These are phyloP conservation scores for Melipona beecheii DNA, from an alignment of 2,888 invertebrate genomes.

Conservation along the genomic window DNA sequence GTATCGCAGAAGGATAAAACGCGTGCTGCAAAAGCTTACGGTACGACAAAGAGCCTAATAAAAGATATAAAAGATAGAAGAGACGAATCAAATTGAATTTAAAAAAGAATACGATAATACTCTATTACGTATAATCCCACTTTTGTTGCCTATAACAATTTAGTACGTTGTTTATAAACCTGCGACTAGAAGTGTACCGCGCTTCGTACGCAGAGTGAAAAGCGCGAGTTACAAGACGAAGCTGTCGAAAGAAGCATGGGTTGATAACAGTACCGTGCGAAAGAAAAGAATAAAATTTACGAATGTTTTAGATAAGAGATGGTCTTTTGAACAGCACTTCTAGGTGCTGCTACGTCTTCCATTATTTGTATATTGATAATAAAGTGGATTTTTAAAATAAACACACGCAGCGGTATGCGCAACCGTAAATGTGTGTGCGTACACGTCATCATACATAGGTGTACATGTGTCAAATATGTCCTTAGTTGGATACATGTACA, in stretches of 20 bases:
- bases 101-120: slow-evolving; percentile 29
- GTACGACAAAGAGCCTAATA: slow-evolving; percentile 30
- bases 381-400: slow-evolving; percentile 68
- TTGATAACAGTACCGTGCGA: not conserved
- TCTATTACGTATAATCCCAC: slow-evolving; percentile 33
- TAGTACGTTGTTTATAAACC: slow-evolving; percentile 33
- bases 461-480: slow-evolving; percentile 26
- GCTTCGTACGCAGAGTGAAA: slow-evolving; percentile 12
- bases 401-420: slow-evolving; percentile 51
- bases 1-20: not conserved
- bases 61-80: slow-evolving; percentile 6
- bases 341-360: slow-evolving; percentile 80
- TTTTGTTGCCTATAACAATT: slow-evolving; percentile 41
- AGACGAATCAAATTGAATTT: slow-evolving; percentile 39
- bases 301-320: slow-evolving; percentile 65
- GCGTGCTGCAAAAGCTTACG: slow-evolving; percentile 7
- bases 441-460: slow-evolving; percentile 24
- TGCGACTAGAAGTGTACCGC: slow-evolving; percentile 26
- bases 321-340: slow-evolving; percentile 68
- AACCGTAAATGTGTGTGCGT: not conserved
- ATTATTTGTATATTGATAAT: slow-evolving; percentile 82
- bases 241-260: not conserved
- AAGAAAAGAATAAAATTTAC: slow-evolving; percentile 36
- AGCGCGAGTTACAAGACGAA: not conserved
- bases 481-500: slow-evolving; percentile 10